A percentile compares a stretch with the other conserved stretches of the same genome.
These are phyloP conservation scores for Palaemon carinicauda DNA, from an alignment of 1,140 invertebrate genomes.

Conservation along the genomic window DNA sequence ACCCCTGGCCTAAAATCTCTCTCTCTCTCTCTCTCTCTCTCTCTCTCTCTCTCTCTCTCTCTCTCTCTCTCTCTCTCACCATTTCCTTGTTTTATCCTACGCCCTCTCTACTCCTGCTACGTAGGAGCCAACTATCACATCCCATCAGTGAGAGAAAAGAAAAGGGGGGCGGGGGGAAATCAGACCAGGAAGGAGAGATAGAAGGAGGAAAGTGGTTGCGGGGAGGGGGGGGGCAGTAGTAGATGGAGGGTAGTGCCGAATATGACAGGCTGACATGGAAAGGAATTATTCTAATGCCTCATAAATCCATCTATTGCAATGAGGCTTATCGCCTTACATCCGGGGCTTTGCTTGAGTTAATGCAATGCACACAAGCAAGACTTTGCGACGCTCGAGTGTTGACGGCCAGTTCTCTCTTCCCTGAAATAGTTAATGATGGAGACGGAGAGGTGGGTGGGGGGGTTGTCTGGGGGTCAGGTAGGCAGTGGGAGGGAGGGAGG, in stretches of 20 bases:
- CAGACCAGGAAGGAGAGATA: neutral
- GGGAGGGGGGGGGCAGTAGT: neutral
- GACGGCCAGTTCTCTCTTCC: too few relatives aligned
- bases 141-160: neutral
- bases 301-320: too few relatives aligned
- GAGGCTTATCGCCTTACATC: too few relatives aligned
- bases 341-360: too few relatives aligned
- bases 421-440: neutral
- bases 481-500: neutral
- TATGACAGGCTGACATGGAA: neutral
- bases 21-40: neutral
- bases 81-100: neutral
- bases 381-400: neutral
- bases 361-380: neutral
- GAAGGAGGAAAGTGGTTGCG: neutral
- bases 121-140: neutral
- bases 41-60: neutral
- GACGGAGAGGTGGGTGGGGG: neutral
- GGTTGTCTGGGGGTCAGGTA: neutral
- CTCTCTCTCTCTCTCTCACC: neutral
- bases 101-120: neutral
- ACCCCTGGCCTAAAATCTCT: too few relatives aligned
- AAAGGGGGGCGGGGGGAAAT: neutral
- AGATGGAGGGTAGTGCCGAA: neutral
- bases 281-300: neutral